Evolutionary conservation across 2,797 vertebrate species (phyloP), one percentile per base, ranked within the genome.

Genomic region (Enteromius thamalakanensis): DNA sequence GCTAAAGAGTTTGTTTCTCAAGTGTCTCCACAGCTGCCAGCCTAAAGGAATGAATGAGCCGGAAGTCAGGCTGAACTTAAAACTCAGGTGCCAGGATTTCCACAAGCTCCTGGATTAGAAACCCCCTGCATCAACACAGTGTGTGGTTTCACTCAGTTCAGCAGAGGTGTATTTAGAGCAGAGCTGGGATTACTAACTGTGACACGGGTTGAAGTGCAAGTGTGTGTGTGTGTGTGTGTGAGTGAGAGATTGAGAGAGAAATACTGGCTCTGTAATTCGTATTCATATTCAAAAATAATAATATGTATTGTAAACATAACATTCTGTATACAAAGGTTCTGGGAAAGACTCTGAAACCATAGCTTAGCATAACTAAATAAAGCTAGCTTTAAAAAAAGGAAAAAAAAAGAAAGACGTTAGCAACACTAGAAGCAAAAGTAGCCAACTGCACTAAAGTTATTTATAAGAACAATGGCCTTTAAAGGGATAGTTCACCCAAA

Each of bases 151-250:
- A 75, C 69, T 75, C n/a, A 12, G 55, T 82, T 76, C 67, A 82
- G 45, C 71, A 65, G 80, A 55, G 71, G 60, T 76, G 71, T 68
- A 82, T 82, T 75, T 82, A 75, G 45, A 82, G 74, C 81, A 75
- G 79, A 37, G 29, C 84, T 68, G 80, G 90, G 92, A 92, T 94
- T 92, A 92, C 87, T 93, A 87, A 91, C 90, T 89, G 65, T 83
- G 65, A 74, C 72, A 78, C 6, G 23, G 89, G 1, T 37, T 37
- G 37, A 37, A 37, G 84, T 68, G 86, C 83, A 74, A 81, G 49
- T 68, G 55, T 79, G 71, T 53, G 62, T 34, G 62, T 89, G 86
- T 81, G 68, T 84, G 26, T 32, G n/a, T 79, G 65, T 32, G 8
- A 42, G 8, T 10, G 40, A 40, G 40, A 40, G 40, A 40, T 6